These are phyloP conservation scores for Drosophila macrospina DNA, from an alignment of 2,888 invertebrate species.

Conservation along the genomic window DNA sequence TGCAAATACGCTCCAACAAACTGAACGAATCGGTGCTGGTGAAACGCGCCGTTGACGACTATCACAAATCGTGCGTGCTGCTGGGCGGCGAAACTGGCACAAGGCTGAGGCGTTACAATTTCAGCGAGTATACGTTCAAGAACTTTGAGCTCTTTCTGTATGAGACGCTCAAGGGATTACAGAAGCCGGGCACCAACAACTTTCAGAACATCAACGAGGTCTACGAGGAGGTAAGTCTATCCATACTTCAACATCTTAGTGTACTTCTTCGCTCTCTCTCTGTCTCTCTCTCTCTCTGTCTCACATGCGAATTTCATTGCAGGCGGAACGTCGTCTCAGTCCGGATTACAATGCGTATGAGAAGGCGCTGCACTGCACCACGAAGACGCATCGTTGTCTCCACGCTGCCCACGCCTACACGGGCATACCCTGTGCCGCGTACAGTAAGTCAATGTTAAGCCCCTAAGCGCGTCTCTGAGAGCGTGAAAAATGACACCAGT, in stretches of 20 bases:
- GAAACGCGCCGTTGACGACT: slow-evolving; percentile 94
- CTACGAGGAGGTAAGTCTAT: slow-evolving; percentile 87
- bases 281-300: no score
- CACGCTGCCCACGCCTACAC: slow-evolving; percentile 97
- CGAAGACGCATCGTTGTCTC: slow-evolving; percentile 94
- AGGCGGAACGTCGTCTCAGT: slow-evolving; percentile 86
- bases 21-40: slow-evolving; percentile 94
- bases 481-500: slow-evolving; percentile 75
- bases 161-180: slow-evolving; percentile 92
- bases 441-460: slow-evolving; percentile 88
- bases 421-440: slow-evolving; percentile 92
- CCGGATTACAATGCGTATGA: slow-evolving; percentile 87
- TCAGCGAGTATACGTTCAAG: slow-evolving; percentile 89
- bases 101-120: slow-evolving; percentile 87
- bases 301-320: slow-evolving; percentile 28
- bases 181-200: slow-evolving; percentile 89
- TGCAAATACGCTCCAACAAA: slow-evolving; percentile 95
- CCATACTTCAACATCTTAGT: no score
- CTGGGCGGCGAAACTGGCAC: slow-evolving; percentile 86
- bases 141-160: slow-evolving; percentile 95
- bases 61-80: slow-evolving; percentile 91
- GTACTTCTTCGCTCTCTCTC: no score
- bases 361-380: slow-evolving; percentile 93
- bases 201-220: slow-evolving; percentile 88
- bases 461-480: slow-evolving; percentile 47